Percentiles rank a stretch among this genome's conserved stretches.
Evolutionary conservation across 1,140 invertebrate genomes (phyloP).

Genomic region (Formica exsecta): DNA sequence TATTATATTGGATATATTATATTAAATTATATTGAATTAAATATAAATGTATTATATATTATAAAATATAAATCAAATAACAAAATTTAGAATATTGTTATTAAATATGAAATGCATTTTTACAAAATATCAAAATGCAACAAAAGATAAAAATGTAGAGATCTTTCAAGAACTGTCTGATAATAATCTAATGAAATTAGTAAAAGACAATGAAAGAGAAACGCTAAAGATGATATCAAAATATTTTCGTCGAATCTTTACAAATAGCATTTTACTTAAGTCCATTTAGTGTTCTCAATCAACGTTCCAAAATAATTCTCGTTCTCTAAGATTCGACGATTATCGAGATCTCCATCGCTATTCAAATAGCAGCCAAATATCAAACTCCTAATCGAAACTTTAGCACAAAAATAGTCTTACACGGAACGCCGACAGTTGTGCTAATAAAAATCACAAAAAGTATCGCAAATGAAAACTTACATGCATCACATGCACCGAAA

Average conservation of each 20-base stretch:
- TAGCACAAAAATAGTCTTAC: conserved; percentile 28
- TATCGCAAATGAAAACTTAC: not conserved
- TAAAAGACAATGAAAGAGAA: not conserved
- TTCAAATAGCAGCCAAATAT: not conserved
- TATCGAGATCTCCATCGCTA: not conserved
- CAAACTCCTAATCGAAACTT: conserved; percentile 34
- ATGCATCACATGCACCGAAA: not conserved
- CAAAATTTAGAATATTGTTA: not conserved
- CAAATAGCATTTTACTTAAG: not conserved
- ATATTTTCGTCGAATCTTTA: not conserved
- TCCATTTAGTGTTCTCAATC: conserved; percentile 1
- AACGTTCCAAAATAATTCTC: conserved; percentile 2
- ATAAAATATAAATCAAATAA: not conserved
- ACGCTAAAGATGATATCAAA: not conserved
- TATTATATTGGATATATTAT: no score
- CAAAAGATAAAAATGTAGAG: not conserved
- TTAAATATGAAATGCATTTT: not conserved
- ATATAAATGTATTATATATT: not conserved
- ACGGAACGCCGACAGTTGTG: conserved; percentile 21
- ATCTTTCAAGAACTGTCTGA: not conserved
- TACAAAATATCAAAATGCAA: not conserved
- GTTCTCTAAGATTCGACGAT: not conserved
- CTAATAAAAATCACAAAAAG: conserved; percentile 20
- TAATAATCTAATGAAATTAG: not conserved
- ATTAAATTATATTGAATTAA: not conserved